phyloP scores from a whole-genome alignment of 2,888 invertebrate species.

The Lumbricus terrestris region DNA sequence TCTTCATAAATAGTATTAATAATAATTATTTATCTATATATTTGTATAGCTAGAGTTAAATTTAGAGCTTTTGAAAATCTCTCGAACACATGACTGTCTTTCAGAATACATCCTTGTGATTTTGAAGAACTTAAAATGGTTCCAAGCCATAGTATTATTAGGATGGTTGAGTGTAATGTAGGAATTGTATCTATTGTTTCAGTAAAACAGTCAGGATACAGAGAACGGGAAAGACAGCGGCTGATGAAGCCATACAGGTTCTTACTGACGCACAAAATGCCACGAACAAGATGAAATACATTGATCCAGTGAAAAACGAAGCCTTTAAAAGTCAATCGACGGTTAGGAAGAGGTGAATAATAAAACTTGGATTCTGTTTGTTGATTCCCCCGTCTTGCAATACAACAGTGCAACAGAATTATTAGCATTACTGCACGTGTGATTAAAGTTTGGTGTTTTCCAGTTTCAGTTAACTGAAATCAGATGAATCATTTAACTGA shows the following conservation, averaged over 20 bases:
- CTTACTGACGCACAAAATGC: not conserved
- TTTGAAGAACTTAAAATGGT: not conserved
- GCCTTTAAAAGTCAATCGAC: slow-evolving; percentile 10
- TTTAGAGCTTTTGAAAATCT: too few relatives aligned
- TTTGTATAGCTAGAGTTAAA: too few relatives aligned
- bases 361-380: not conserved
- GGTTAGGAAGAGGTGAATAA: not conserved
- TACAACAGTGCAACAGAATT: not conserved
- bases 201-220: not conserved
- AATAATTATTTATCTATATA: too few relatives aligned
- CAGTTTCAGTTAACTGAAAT: too few relatives aligned
- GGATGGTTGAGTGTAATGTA: not conserved
- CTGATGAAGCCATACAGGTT: slow-evolving; percentile 4
- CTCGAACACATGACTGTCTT: too few relatives aligned
- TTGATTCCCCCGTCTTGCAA: not conserved
- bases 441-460: too few relatives aligned
- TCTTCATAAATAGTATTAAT: too few relatives aligned
- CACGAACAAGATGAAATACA: slow-evolving; percentile 4
- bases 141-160: not conserved
- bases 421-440: too few relatives aligned
- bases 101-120: not conserved
- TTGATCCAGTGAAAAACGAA: slow-evolving; percentile 6
- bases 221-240: not conserved
- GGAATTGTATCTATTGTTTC: not conserved
- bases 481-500: too few relatives aligned